Percentiles rank a stretch among this genome's conserved stretches.
phyloP scores from a whole-genome alignment of 2,888 invertebrate genomes.

The Thera obeliscata region DNA sequence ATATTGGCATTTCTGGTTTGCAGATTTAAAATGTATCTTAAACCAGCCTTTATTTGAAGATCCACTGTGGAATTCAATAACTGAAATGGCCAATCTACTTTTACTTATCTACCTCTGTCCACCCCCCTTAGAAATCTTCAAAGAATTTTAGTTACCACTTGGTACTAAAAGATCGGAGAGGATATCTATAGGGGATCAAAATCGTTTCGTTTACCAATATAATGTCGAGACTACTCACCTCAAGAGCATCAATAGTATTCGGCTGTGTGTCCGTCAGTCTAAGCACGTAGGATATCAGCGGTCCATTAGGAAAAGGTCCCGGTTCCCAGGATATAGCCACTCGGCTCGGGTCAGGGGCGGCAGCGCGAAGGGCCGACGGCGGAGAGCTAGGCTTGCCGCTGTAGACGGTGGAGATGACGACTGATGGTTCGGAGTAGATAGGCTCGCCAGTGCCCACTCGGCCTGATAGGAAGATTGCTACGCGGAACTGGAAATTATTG shows the following conservation, averaged over 20 bases:
- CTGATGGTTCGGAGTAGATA: slow-evolving; percentile 89
- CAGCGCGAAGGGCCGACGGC: slow-evolving; percentile 89
- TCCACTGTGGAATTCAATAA: no score
- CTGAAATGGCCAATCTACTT: no score
- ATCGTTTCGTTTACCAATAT: not conserved
- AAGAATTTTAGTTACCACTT: no score
- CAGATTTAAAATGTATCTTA: no score
- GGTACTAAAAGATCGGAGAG: no score
- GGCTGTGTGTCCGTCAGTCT: slow-evolving; percentile 85
- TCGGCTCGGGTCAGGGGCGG: slow-evolving; percentile 91
- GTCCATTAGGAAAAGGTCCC: slow-evolving; percentile 94
- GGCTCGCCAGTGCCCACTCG: slow-evolving; percentile 88
- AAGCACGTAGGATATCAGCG: slow-evolving; percentile 93
- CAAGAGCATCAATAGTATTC: slow-evolving; percentile 85
- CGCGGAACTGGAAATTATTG: slow-evolving; percentile 88
- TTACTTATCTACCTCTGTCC: no score
- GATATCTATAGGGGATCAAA: no score
- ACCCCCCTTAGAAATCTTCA: no score
- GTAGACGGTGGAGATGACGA: slow-evolving; percentile 90
- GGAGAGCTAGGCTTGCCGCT: slow-evolving; percentile 90
- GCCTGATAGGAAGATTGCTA: slow-evolving; percentile 90
- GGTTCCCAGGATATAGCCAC: slow-evolving; percentile 95
- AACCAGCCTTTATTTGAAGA: no score
- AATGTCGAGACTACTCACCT: slow-evolving; percentile 74
- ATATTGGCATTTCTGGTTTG: no score